Evolutionary conservation across 2,797 vertebrate species (phyloP).

Genomic region (Pangasius sanitwongsei): DNA sequence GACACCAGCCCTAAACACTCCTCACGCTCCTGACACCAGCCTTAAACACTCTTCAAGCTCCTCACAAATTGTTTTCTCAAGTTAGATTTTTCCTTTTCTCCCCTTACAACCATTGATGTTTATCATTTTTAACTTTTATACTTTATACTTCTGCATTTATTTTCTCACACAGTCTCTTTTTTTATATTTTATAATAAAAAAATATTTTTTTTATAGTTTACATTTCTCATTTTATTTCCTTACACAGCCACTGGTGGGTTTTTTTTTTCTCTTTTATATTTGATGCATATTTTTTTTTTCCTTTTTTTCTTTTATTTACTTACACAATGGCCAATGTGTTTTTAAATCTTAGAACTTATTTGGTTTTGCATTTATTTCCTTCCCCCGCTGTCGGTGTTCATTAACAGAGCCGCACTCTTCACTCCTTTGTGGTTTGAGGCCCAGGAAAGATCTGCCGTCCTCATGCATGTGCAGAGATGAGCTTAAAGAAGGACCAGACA

Average conservation of each 20-base stretch:
- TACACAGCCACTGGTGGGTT: background rate
- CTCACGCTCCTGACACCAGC: background rate
- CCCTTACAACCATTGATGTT: too few relatives aligned
- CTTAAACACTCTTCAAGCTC: background rate
- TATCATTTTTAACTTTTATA: too few relatives aligned
- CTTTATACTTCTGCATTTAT: too few relatives aligned
- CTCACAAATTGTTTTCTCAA: background rate
- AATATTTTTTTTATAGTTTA: too few relatives aligned
- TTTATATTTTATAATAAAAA: too few relatives aligned
- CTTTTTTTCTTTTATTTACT: background rate
- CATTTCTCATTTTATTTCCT: background rate
- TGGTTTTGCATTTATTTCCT: background rate
- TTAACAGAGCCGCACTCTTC: constrained; percentile 8
- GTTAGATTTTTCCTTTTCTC: too few relatives aligned
- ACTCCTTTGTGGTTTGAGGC: background rate
- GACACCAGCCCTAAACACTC: background rate
- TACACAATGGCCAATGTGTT: background rate
- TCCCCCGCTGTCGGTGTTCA: background rate
- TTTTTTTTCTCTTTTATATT: background rate
- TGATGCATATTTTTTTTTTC: background rate
- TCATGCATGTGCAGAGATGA: constrained; percentile 54
- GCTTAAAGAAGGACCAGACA: constrained; percentile 54
- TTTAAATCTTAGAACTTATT: background rate
- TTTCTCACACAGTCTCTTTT: too few relatives aligned
- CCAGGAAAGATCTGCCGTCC: constrained; percentile 49